Base-by-base conservation (phyloP, 2,888 invertebrate genomes). In the Patella caerulea region DNA sequence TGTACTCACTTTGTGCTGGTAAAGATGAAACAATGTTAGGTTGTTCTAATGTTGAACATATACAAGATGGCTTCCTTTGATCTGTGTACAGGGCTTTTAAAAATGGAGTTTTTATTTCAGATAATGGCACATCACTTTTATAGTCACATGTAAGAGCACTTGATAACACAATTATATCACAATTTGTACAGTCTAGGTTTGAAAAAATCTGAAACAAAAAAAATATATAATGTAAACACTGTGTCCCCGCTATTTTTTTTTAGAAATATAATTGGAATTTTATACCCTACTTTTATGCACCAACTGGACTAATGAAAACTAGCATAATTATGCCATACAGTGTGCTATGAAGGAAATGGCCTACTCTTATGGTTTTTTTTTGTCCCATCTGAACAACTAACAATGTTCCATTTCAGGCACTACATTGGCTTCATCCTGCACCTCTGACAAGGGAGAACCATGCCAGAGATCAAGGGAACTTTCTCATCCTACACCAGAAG, bases 21-120 rank as follows among this genome's bases (percentile, higher is more conserved):
- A 90, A 82, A 12, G 89, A 89, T 29, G 87, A 84, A 45, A 89
- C 72, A 73, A 88, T 84, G 78, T 90, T 90, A 15, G 90, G 90
- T 78, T 90, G 89, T 80, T 88, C 89, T 24, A 90, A 82, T 73
- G 86, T 88, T 15, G 86, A 86, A 81, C 88, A 88, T 4, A 85
- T 54, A 3, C 88, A 87, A 54, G 82, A 83, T 12, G 83, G 87
- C n/a, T 79, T 73, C 75, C 81, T 86, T n/a, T 82, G 81, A 19
- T 79, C 80, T 2, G 89, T 88, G 76, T 86, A 86, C 65, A 90
- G 81, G 19, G 86, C 83, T 56, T 88, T 79, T n/a, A 90, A 75
- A 77, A 90, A 87, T 24, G 90, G 89, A 4, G 85, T 77, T 3
- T 85, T 78, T 75, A 90, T 82, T 19, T 88, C 88, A 56, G 86